Percentiles rank a stretch among this genome's conserved stretches.
phyloP scores from a whole-genome alignment of 1,140 invertebrate genomes.

The Subanguina moxae region DNA sequence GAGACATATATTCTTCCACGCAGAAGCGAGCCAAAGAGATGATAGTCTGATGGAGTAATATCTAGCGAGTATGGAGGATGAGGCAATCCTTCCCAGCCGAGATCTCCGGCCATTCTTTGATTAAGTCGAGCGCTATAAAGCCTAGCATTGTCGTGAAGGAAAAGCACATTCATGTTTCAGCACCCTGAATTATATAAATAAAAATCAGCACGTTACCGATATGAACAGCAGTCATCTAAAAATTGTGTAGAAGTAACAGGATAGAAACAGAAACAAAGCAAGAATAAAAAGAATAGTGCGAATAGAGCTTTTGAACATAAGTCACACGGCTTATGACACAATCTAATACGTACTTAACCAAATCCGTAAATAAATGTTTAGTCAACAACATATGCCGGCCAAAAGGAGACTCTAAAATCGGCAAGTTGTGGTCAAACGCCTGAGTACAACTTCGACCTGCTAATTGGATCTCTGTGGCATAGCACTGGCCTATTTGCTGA shows the following conservation, averaged over 20 bases:
- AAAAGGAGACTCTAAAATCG: not conserved
- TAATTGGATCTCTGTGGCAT: constrained; percentile 34
- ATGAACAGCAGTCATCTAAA: not conserved
- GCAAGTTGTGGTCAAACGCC: constrained; percentile 28
- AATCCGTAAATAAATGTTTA: not conserved
- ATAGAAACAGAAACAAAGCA: not conserved
- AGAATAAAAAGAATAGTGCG: not conserved
- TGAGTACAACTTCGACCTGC: constrained; percentile 35
- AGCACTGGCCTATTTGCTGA: constrained; percentile 22
- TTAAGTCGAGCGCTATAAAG: no score
- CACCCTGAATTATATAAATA: no score
- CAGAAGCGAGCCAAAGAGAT: no score
- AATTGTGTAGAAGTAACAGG: no score
- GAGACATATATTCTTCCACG: no score
- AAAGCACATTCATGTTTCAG: no score
- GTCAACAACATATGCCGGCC: not conserved
- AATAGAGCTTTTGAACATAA: not conserved
- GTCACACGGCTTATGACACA: not conserved
- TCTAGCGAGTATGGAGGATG: no score
- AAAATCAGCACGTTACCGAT: not conserved
- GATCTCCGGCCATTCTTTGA: no score
- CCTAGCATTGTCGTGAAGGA: no score
- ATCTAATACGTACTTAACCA: no score
- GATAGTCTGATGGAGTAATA: no score
- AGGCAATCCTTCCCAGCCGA: no score